Evolutionary conservation across 2,113 vertebrate species (phyloP), one percentile per base, ranked within the genome.

Genomic region (Corvus cornix): DNA sequence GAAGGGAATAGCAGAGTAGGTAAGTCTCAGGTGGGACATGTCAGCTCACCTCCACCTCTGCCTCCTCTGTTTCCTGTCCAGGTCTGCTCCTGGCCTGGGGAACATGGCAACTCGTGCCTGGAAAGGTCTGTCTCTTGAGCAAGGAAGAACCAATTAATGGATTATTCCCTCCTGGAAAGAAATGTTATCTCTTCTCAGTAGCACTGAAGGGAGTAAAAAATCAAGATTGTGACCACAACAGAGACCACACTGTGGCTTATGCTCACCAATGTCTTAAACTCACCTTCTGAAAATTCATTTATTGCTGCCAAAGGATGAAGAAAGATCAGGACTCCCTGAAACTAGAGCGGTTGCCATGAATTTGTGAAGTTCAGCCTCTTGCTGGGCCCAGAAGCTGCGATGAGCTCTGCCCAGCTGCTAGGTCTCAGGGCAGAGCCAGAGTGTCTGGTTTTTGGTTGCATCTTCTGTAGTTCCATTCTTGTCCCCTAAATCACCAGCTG

Each of bases 341-440:
- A 75, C 7, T 44, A 46, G 52, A 52, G 62, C 1, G 1, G 31
- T 2, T 58, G 43, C 52, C 37, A 33, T 19, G 62, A 37, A 53
- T 35, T 83, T 43, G 46, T 55, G 16, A 73, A 48, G 49, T 41
- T 76, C 39, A 56, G 27, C 53, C 33, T 27, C 41, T 76, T 0
- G 0, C 30, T 37, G 53, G 52, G 66, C 19, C 31, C 82, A 62
- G 82, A 80, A 48, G 56, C n/a, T 85, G 66, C 0, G 0, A 3
- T 28, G 43, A 88, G 39, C 66, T 87, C 49, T 58, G 56, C 37
- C 63, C 26, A 76, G 35, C 31, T 68, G 51, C 39, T 60, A 39
- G 51, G 56, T 62, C 19, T 35, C 66, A 24, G 41, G 39, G 79
- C 70, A 90, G 49, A 74, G 55, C 16, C 4, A 11, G 28, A 8